Evolutionary conservation across 2,888 invertebrate genomes (phyloP), one percentile per base, ranked within the genome.

Genomic region (Pinctada fucata): DNA sequence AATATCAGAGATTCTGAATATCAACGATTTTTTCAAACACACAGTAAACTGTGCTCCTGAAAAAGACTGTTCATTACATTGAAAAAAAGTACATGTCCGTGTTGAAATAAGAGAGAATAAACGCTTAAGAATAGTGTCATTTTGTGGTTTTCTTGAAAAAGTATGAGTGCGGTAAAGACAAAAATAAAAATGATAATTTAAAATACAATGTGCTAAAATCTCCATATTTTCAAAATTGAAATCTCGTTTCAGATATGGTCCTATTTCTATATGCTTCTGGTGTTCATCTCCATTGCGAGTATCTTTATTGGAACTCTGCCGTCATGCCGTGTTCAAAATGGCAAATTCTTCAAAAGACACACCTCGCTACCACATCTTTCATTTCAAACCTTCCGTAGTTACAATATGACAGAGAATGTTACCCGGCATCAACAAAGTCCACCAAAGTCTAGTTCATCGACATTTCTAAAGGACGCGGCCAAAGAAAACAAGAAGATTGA

Each of bases 191-290:
- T 31, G 31, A 31, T 31, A 31, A 31, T 31, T 31, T 31, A 31
- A 31, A 31, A 31, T 31, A 31, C 31, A 31, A 31, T 1, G 31
- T 31, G 31, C 31, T 31, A 31, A 31, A 31, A 31, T 31, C 31
- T 31, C 31, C 31, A 31, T 31, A 31, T 31, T 31, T 31, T 31
- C 31, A 31, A 31, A 31, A 31, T 31, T 31, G 31, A 31, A 31
- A 8, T 77, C 10, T 79, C 6, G 51, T 86, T 88, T 78, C 87
- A 89, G 88, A 51, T 86, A 16, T 89, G 87, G 82, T 84, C 87
- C 3, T 71, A 81, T 10, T 16, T 85, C n/a, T 86, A 86, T 78
- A 84, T 87, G 78, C 72, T 85, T 5, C 79, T 89, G 10, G 83
- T 88, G 0, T 70, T 88, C 13, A 5, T 86, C 47, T 84, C 87